Conservation (phyloP, 2,113 vertebrate genomes). For the Silurus meridionalis region DNA sequence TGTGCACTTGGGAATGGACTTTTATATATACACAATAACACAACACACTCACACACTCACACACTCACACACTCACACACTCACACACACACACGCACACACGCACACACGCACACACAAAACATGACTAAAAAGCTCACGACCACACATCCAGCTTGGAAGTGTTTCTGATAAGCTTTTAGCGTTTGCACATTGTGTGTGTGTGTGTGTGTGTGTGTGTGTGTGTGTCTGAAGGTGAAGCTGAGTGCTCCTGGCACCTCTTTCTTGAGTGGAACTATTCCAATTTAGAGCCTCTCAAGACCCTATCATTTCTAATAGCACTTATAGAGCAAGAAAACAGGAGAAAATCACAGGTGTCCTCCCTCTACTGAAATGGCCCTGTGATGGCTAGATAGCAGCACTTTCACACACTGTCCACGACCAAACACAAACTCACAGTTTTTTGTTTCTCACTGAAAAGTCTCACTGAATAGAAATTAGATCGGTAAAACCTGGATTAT, state of each 20-base stretch:
- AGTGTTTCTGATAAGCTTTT: constrained; percentile 14
- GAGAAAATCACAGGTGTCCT: constrained; percentile 38
- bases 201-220: not conserved
- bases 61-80: not conserved
- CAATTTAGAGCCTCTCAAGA: constrained; percentile 39
- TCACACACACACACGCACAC: not conserved
- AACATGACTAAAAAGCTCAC: not conserved
- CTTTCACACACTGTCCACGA: constrained; percentile 25
- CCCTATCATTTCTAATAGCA: constrained; percentile 47
- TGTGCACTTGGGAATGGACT: not conserved
- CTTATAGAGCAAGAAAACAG: constrained; percentile 37
- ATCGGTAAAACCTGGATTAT: not conserved
- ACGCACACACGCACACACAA: not conserved
- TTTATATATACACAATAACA: not conserved
- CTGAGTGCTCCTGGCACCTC: constrained; percentile 23
- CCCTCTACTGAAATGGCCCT: constrained; percentile 16
- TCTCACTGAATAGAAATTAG: not conserved
- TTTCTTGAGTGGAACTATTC: constrained; percentile 43
- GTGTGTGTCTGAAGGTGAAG: constrained; percentile 3
- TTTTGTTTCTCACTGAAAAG: not conserved
- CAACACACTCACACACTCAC: not conserved
- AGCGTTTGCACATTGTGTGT: not conserved
- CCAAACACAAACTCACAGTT: not conserved
- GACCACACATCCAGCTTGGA: not conserved
- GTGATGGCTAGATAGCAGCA: constrained; percentile 30